Evolutionary conservation across 2,888 invertebrate species (phyloP).

Genomic region (Anaspis maculata): DNA sequence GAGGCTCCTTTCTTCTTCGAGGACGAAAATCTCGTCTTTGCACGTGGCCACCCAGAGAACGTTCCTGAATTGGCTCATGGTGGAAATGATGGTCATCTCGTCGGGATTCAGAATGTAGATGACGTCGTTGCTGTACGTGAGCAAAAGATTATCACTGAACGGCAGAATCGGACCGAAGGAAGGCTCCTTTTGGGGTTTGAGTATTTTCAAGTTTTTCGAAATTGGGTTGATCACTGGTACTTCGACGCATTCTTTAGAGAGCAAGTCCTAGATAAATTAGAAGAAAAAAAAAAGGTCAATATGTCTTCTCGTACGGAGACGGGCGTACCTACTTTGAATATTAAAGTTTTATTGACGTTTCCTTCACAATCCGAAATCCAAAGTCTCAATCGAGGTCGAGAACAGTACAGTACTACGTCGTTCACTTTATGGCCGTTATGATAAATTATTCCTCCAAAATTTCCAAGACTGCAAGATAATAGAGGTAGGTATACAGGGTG

Average conservation of each 20-base stretch:
- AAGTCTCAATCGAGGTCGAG: constrained; percentile 73
- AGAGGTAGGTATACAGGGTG: too few relatives aligned
- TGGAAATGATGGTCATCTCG: constrained; percentile 56
- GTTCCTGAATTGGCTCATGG: constrained; percentile 55
- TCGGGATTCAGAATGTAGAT: constrained; percentile 71
- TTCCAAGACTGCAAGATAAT: constrained; percentile 45
- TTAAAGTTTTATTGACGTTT: constrained; percentile 72
- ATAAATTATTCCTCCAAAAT: constrained; percentile 55
- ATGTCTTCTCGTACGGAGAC: too few relatives aligned
- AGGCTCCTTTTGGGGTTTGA: constrained; percentile 45
- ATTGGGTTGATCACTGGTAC: constrained; percentile 68
- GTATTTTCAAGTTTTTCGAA: constrained; percentile 35
- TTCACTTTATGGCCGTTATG: constrained; percentile 46
- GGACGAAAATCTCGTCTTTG: constrained; percentile 71
- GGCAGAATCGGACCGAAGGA: constrained; percentile 58
- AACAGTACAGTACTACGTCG: constrained; percentile 58
- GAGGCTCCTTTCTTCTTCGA: constrained; percentile 71
- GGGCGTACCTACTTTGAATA: constrained; percentile 71
- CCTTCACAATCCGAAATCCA: constrained; percentile 75
- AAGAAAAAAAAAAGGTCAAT: constrained; percentile 5
- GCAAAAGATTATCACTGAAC: constrained; percentile 63
- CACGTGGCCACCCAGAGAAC: constrained; percentile 53
- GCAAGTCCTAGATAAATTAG: constrained; percentile 29
- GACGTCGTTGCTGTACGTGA: constrained; percentile 63
- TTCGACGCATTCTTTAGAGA: constrained; percentile 44